Conservation (phyloP, 1,140 invertebrate genomes). For the Hylyphantes graminicola region DNA sequence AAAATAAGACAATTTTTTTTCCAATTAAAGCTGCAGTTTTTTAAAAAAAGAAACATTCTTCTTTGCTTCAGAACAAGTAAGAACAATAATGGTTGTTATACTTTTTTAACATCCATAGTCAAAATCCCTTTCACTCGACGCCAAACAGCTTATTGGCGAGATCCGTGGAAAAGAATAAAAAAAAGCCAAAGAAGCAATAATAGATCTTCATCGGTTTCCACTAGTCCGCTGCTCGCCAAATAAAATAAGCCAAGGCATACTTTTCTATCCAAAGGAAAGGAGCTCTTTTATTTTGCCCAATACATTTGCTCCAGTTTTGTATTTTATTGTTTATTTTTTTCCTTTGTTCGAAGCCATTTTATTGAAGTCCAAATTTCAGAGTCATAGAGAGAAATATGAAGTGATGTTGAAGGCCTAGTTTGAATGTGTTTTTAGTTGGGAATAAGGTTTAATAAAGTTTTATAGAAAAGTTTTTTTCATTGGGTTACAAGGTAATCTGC, state of each 20-base stretch:
- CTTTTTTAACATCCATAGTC: background rate
- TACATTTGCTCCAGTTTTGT: background rate
- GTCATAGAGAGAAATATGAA: background rate
- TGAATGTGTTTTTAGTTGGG: no score
- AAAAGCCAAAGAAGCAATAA: slow-evolving; percentile 36
- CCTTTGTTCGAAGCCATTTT: slow-evolving; percentile 15
- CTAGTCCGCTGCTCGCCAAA: slow-evolving; percentile 51
- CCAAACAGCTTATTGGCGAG: slow-evolving; percentile 48
- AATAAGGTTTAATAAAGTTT: no score
- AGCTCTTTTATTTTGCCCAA: background rate
- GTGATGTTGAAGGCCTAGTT: no score
- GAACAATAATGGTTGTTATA: no score
- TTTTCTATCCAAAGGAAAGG: slow-evolving; percentile 20
- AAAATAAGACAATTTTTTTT: no score
- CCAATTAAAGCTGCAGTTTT: no score
- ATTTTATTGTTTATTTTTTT: slow-evolving; percentile 3
- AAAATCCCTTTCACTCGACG: slow-evolving; percentile 3
- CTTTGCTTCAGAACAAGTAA: no score
- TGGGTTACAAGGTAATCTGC: no score
- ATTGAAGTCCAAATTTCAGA: slow-evolving; percentile 28
- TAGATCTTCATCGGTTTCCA: slow-evolving; percentile 57
- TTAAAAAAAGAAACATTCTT: no score
- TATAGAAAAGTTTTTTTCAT: no score
- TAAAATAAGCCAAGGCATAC: slow-evolving; percentile 55
- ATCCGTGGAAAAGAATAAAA: slow-evolving; percentile 21